Evolutionary conservation across 2,888 invertebrate species (phyloP).

Genomic region (Drosophila helvetica): DNA sequence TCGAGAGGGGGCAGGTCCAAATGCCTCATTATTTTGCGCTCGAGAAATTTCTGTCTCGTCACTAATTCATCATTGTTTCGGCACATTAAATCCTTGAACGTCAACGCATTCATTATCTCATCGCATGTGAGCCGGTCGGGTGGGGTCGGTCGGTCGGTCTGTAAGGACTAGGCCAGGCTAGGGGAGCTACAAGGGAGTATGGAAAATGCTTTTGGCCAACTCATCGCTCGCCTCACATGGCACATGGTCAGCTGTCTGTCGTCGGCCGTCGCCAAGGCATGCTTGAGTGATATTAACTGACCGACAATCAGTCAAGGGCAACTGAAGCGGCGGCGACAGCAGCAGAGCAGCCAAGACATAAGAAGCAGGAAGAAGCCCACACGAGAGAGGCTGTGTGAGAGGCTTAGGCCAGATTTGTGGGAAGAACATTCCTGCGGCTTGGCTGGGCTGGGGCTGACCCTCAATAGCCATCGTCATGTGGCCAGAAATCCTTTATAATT

Average conservation of each 20-base stretch:
- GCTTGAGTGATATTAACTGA: conserved; percentile 79
- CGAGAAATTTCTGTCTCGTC: conserved; percentile 80
- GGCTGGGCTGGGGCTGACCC: conserved; percentile 11
- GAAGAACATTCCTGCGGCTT: conserved; percentile 44
- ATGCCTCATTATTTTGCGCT: conserved; percentile 79
- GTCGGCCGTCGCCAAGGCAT: conserved; percentile 55
- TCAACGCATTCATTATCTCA: conserved; percentile 79
- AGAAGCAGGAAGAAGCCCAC: not conserved
- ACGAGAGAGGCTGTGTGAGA: conserved; percentile 33
- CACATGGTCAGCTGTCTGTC: conserved; percentile 62
- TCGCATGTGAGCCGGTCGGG: conserved; percentile 52
- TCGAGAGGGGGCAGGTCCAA: conserved; percentile 40
- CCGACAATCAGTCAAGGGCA: conserved; percentile 77
- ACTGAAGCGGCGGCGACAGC: conserved; percentile 27
- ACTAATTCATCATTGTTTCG: conserved; percentile 81
- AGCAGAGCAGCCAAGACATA: conserved; percentile 20
- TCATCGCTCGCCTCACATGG: conserved; percentile 70
- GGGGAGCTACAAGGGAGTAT: not conserved
- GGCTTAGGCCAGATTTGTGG: conserved; percentile 71
- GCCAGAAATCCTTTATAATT: conserved; percentile 62
- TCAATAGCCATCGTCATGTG: conserved; percentile 56
- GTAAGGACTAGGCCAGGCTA: not conserved
- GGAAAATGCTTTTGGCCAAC: conserved; percentile 57
- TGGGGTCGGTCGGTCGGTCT: conserved; percentile 5
- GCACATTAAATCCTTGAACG: conserved; percentile 80